These are phyloP conservation scores for Nephila pilipes DNA, from an alignment of 1,140 invertebrate species.

Conservation along the genomic window DNA sequence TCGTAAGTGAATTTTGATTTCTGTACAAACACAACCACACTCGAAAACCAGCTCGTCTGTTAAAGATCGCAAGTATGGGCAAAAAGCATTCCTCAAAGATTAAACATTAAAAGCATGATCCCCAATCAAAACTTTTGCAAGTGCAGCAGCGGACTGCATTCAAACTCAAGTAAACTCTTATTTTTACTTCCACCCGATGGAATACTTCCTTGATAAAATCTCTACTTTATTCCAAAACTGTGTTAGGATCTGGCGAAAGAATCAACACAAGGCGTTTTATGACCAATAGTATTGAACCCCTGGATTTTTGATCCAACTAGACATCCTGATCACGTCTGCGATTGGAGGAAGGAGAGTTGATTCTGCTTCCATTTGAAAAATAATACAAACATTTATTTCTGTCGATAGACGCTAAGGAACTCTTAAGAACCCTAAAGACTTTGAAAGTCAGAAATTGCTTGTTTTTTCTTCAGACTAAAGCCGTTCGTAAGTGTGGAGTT, in stretches of 20 bases:
- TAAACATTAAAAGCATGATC: background rate
- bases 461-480: no score
- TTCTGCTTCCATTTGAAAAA: background rate
- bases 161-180: background rate
- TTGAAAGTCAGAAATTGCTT: background rate
- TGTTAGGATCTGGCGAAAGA: background rate
- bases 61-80: no score
- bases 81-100: background rate
- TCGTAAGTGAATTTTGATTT: no score
- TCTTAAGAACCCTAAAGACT: background rate
- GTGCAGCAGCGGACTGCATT: background rate
- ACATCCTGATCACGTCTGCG: background rate
- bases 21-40: no score
- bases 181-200: background rate
- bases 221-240: background rate
- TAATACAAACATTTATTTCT: conserved; percentile 3
- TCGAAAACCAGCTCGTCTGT: no score
- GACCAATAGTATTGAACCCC: background rate
- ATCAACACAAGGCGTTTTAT: background rate
- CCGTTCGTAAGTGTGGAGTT: no score
- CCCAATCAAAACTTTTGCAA: background rate
- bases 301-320: background rate
- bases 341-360: background rate
- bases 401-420: background rate
- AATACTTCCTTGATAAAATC: background rate